These are phyloP conservation scores for Heteromyza rotundicornis DNA, from an alignment of 2,888 invertebrate species.

Conservation along the genomic window DNA sequence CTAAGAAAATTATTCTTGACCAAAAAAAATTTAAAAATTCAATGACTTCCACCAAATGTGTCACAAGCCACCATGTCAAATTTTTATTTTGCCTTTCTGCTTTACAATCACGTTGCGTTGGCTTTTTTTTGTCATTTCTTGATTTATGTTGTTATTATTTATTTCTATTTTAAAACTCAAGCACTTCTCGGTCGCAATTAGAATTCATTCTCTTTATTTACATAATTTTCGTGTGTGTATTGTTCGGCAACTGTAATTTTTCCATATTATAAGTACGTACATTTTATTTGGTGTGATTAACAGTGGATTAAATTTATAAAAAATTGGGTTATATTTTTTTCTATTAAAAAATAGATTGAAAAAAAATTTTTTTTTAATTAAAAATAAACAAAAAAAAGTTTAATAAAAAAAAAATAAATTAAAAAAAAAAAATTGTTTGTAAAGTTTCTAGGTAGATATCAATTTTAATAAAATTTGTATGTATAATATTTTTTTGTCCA, in stretches of 20 bases:
- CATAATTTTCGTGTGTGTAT: slow-evolving; percentile 46
- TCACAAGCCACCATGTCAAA: background rate
- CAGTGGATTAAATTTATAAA: slow-evolving; percentile 1
- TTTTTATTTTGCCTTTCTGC: no score
- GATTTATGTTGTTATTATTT: slow-evolving; percentile 5
- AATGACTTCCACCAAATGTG: slow-evolving; percentile 8
- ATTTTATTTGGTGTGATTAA: slow-evolving; percentile 6
- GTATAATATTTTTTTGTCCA: no score
- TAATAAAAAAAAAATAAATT: no score
- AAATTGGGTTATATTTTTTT: background rate
- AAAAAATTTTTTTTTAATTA: no score
- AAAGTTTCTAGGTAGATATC: no score
- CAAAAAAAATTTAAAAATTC: slow-evolving; percentile 41
- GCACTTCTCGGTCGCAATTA: slow-evolving; percentile 47
- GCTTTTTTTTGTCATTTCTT: background rate
- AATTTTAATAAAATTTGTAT: no score
- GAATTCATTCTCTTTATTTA: slow-evolving; percentile 51
- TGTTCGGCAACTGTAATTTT: slow-evolving; percentile 12
- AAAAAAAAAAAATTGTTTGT: no score
- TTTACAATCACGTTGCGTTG: background rate
- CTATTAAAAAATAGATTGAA: no score
- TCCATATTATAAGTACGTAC: slow-evolving; percentile 9
- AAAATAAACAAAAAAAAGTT: no score
- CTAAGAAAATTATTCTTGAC: slow-evolving; percentile 53
- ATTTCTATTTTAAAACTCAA: slow-evolving; percentile 22